Evolutionary conservation across 2,113 vertebrate genomes (phyloP).

Genomic region (Ptilonorhynchus violaceus): DNA sequence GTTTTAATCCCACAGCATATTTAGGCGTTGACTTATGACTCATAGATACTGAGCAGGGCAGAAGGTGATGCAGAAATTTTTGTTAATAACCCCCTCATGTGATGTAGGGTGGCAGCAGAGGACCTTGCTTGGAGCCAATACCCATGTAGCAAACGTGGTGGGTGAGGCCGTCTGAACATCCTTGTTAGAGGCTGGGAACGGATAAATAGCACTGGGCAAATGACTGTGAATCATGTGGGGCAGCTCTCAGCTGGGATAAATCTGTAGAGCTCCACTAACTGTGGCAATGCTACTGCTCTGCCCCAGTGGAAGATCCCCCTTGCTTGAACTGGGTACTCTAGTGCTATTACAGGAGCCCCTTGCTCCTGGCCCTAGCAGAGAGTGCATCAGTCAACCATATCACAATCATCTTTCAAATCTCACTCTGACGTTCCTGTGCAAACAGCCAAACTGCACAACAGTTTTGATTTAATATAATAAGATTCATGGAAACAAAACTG

Average conservation of each 20-base stretch:
- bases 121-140: neutral
- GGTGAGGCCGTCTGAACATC: neutral
- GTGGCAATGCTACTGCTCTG: neutral
- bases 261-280: neutral
- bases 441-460: neutral
- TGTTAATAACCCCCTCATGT: neutral
- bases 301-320: neutral
- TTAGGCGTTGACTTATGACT: neutral
- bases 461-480: neutral
- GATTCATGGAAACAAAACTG: neutral
- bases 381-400: neutral
- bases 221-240: neutral
- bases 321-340: neutral
- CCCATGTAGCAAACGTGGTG: accelerated
- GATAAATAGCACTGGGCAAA: neutral
- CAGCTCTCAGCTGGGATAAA: neutral
- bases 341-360: neutral
- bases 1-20: neutral
- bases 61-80: neutral
- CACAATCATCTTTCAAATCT: neutral
- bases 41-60: neutral
- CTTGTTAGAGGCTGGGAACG: neutral
- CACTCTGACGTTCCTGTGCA: neutral
- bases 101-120: neutral
- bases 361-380: neutral